Conservation (phyloP, 2,888 invertebrate species). For the Andricus quercusramuli region DNA sequence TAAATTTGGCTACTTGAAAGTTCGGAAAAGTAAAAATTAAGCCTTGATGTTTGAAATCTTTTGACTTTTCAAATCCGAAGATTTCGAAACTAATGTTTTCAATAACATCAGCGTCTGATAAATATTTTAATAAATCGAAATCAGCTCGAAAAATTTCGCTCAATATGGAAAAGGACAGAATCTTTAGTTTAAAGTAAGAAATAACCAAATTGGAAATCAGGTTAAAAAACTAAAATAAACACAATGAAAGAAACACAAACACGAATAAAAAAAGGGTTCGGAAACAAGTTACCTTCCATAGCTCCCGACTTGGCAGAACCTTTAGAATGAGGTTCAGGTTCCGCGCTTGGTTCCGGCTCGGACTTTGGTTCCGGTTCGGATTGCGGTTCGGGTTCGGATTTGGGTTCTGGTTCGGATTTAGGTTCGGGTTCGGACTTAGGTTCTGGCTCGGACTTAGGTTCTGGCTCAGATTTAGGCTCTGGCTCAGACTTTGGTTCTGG, state of each 20-base stretch:
- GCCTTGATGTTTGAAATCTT: too few species aligned
- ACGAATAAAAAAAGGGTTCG: neutral
- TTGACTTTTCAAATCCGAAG: too few species aligned
- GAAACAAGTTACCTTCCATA: constrained; percentile 68
- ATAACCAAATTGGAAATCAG: neutral
- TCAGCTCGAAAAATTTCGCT: too few species aligned
- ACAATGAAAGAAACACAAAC: neutral
- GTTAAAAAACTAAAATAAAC: neutral
- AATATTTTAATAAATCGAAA: too few species aligned
- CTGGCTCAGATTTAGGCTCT: constrained; percentile 75
- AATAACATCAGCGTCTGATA: too few species aligned
- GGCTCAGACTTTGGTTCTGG: constrained; percentile 78
- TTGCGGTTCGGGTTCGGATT: constrained; percentile 74
- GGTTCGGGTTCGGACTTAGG: constrained; percentile 65
- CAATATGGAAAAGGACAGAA: too few species aligned
- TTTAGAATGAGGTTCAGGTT: constrained; percentile 78
- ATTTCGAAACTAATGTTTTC: too few species aligned
- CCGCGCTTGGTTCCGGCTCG: constrained; percentile 76
- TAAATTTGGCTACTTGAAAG: too few species aligned
- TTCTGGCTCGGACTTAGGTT: constrained; percentile 76
- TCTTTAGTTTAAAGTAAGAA: neutral
- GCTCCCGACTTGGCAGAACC: constrained; percentile 68
- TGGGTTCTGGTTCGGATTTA: constrained; percentile 74
- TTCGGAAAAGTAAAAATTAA: too few species aligned
- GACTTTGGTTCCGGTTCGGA: constrained; percentile 73